A percentile compares a stretch with the other conserved stretches of the same genome.
These are phyloP conservation scores for Xyrichtys novacula DNA, from an alignment of 2,797 vertebrate genomes.

Conservation along the genomic window DNA sequence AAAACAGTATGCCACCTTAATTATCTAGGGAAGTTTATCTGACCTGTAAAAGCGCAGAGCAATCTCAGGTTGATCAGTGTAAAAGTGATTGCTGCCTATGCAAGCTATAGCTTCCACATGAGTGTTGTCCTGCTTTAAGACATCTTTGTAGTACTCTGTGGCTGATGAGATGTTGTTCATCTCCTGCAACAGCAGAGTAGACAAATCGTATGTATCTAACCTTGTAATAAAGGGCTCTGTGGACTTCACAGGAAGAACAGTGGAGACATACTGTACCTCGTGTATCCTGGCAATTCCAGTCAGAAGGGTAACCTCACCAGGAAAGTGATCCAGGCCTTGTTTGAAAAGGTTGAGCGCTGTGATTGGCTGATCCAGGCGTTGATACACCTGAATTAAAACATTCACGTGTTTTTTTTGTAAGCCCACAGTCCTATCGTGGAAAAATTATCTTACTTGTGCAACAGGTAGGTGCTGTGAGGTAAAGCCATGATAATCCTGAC, in stretches of 20 bases:
- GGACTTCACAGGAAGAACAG: not conserved
- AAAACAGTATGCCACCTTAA: conserved; percentile 5
- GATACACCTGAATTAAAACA: conserved; percentile 89
- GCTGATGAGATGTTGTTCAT: conserved; percentile 94
- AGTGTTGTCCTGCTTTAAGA: conserved; percentile 97
- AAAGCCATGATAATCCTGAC: conserved; percentile 72
- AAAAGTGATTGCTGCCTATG: conserved; percentile 98
- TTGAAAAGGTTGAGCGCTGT: conserved; percentile 95
- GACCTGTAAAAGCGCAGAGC: conserved; percentile 98
- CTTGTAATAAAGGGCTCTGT: not conserved
- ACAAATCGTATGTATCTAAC: not conserved
- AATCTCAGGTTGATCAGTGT: conserved; percentile 96
- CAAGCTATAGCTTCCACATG: conserved; percentile 97
- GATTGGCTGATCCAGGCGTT: conserved; percentile 95
- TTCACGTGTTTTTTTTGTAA: conserved; percentile 2
- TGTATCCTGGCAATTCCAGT: conserved; percentile 97
- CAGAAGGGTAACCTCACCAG: conserved; percentile 93
- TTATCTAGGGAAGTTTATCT: not conserved
- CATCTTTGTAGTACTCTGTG: conserved; percentile 95
- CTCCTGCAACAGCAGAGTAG: conserved; percentile 83
- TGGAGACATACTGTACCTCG: conserved; percentile 83
- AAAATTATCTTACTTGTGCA: conserved; percentile 4
- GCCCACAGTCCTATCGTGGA: not conserved
- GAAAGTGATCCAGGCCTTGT: conserved; percentile 95
- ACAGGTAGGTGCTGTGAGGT: not conserved